These are phyloP conservation scores for Capitulum mitella DNA, from an alignment of 2,888 invertebrate species.

Conservation along the genomic window DNA sequence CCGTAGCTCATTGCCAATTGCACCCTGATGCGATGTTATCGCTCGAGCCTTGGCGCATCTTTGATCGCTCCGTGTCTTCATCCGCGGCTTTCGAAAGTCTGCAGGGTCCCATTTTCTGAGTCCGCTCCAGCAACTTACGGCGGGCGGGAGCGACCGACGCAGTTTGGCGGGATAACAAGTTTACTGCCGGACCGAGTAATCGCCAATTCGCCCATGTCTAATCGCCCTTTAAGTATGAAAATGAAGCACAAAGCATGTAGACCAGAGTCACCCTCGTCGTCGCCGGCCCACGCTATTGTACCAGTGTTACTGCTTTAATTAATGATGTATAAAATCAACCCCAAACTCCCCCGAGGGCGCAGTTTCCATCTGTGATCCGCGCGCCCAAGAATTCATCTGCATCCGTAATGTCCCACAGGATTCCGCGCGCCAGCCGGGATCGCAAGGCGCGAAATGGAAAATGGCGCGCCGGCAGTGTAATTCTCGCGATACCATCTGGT, in stretches of 20 bases:
- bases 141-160: not conserved
- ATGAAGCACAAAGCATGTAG: conserved; percentile 3
- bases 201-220: conserved; percentile 9
- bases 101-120: no score
- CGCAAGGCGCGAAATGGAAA: conserved; percentile 24
- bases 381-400: conserved; percentile 24
- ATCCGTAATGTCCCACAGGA: conserved; percentile 5
- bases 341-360: conserved; percentile 15
- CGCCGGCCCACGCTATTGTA: no score
- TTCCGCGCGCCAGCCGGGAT: not conserved
- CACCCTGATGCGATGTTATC: no score
- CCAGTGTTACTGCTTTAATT: conserved; percentile 18
- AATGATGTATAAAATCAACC: conserved; percentile 25
- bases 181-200: not conserved
- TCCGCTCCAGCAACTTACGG: not conserved
- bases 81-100: no score
- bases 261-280: not conserved
- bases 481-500: not conserved
- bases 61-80: no score
- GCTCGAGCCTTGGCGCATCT: no score
- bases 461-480: not conserved
- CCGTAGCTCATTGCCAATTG: no score
- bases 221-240: conserved; percentile 8
- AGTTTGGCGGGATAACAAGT: conserved; percentile 1
- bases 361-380: conserved; percentile 21